A percentile compares a stretch with the other conserved stretches of the same genome.
Evolutionary conservation across 1,140 invertebrate genomes (phyloP).

Genomic region (Cherax quadricarinatus): DNA sequence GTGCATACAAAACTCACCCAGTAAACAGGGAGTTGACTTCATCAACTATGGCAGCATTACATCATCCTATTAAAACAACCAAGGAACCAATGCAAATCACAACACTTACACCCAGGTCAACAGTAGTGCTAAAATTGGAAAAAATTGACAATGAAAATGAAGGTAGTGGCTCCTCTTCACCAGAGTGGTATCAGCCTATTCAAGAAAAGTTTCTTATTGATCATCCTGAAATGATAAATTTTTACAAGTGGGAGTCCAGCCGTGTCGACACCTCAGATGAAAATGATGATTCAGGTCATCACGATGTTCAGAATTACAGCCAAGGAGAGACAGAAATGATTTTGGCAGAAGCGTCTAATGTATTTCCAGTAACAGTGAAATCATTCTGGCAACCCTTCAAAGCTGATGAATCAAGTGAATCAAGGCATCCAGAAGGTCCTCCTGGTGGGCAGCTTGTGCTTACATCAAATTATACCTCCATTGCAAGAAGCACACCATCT

Average conservation of each 20-base stretch:
- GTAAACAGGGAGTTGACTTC: background rate
- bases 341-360: background rate
- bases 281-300: background rate
- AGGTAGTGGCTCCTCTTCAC: background rate
- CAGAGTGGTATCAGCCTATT: background rate
- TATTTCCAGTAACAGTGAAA: background rate
- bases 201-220: conserved; percentile 19
- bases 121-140: background rate
- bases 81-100: background rate
- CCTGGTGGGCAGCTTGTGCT: background rate
- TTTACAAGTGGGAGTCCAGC: conserved; percentile 44
- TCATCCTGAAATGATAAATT: conserved; percentile 40
- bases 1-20: background rate
- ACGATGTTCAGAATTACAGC: background rate
- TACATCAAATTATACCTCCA: conserved; percentile 16
- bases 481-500: background rate
- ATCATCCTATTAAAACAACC: background rate
- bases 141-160: background rate
- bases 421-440: background rate
- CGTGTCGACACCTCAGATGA: background rate
- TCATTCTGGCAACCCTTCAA: background rate
- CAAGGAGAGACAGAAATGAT: background rate
- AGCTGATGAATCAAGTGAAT: background rate
- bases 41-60: background rate
- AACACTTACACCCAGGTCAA: background rate